Evolutionary conservation across 2,888 invertebrate genomes (phyloP).

Genomic region (Amblyjoppa proteus): DNA sequence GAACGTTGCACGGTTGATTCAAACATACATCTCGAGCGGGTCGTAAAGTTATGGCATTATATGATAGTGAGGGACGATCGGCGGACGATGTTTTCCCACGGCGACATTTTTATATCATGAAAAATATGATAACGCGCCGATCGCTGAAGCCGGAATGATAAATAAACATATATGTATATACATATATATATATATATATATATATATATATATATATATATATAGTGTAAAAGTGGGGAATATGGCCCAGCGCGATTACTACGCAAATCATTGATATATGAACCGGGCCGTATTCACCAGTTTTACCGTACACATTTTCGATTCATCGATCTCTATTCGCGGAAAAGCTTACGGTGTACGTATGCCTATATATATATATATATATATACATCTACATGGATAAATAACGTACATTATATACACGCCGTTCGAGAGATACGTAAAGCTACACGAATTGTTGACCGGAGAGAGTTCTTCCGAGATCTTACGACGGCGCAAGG

Average conservation of each 20-base stretch:
- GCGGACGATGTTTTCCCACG: slow-evolving; percentile 43
- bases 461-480: not conserved
- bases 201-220: not conserved
- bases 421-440: not conserved
- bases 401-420: slow-evolving; percentile 1
- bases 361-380: not conserved
- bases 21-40: slow-evolving; percentile 26
- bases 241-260: too few relatives aligned
- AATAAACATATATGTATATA: not conserved
- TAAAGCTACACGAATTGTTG: not conserved
- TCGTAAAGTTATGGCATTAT: slow-evolving; percentile 49
- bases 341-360: not conserved
- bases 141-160: not conserved
- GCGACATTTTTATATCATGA: slow-evolving; percentile 53
- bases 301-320: not conserved
- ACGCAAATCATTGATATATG: too few relatives aligned
- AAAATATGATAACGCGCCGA: slow-evolving; percentile 54
- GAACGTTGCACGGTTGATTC: slow-evolving; percentile 46
- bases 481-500: not conserved
- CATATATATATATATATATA: not conserved
- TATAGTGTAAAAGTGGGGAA: too few relatives aligned
- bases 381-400: not conserved
- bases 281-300: too few relatives aligned
- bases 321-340: not conserved
- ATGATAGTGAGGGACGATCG: slow-evolving; percentile 34